Percentiles rank a stretch among this genome's conserved stretches.
Evolutionary conservation across 2,113 vertebrate species (phyloP).

Genomic region (Crotalus tigris): DNA sequence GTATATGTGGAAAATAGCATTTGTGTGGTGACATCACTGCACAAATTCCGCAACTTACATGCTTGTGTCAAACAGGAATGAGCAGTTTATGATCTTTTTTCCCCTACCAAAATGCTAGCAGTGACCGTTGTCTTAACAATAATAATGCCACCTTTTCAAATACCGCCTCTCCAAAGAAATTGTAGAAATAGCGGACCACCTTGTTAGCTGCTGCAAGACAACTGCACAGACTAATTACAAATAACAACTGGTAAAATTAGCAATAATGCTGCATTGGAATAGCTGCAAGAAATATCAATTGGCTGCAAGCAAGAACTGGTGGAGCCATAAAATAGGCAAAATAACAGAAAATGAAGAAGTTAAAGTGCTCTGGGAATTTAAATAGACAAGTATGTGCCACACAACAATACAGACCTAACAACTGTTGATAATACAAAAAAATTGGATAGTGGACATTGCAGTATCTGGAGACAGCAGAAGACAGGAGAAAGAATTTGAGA

Average conservation of each 20-base stretch:
- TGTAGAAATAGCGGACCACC: neutral
- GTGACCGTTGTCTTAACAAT: neutral
- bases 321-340: neutral
- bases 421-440: neutral
- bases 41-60: neutral
- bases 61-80: neutral
- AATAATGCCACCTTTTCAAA: neutral
- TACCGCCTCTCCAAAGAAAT: neutral
- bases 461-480: neutral
- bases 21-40: neutral
- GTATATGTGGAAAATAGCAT: neutral
- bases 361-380: neutral
- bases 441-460: neutral
- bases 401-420: neutral
- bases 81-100: conserved; percentile 25
- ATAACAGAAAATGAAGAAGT: neutral
- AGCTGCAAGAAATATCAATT: neutral
- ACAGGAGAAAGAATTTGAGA: neutral
- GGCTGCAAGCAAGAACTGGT: neutral
- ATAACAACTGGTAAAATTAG: neutral
- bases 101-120: conserved; percentile 16
- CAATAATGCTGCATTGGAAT: neutral
- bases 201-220: neutral
- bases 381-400: neutral
- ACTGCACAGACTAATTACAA: neutral